Evolutionary conservation across 2,113 vertebrate genomes (phyloP).

Genomic region (Ammodytes dubius): DNA sequence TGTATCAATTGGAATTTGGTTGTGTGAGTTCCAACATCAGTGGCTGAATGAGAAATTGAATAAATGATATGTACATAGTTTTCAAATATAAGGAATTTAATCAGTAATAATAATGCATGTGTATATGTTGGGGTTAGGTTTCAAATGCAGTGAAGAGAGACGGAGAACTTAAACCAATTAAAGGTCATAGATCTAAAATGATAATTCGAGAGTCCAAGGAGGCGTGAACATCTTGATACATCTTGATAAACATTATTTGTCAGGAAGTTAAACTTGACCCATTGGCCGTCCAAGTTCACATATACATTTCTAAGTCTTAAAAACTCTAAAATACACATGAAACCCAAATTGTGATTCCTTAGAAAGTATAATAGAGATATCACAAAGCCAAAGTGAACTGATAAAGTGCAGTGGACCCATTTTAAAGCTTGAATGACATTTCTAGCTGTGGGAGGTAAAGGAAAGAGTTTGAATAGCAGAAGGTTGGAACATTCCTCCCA

Average conservation of each 20-base stretch:
- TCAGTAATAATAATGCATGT: neutral
- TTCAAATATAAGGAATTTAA: neutral
- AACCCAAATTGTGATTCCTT: neutral
- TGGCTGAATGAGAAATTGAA: neutral
- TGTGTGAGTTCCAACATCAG: neutral
- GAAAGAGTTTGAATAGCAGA: neutral
- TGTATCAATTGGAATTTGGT: neutral
- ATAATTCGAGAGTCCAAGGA: no score
- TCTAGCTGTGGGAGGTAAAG: neutral
- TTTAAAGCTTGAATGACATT: conserved; percentile 28
- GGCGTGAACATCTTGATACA: neutral
- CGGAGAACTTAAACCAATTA: neutral
- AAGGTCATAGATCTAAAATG: neutral
- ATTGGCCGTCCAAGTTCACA: neutral
- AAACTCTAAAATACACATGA: neutral
- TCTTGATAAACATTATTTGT: neutral
- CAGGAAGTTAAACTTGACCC: neutral
- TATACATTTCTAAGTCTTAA: neutral
- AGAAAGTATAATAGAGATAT: conserved; percentile 1
- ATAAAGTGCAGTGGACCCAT: conserved; percentile 37
- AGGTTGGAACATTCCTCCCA: neutral
- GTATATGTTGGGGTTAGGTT: neutral
- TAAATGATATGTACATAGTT: no score
- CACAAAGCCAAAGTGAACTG: neutral
- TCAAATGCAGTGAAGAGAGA: neutral